A percentile compares a stretch with the other conserved stretches of the same genome.
phyloP scores from a whole-genome alignment of 2,113 vertebrate species.

The Lamprotornis superbus region DNA sequence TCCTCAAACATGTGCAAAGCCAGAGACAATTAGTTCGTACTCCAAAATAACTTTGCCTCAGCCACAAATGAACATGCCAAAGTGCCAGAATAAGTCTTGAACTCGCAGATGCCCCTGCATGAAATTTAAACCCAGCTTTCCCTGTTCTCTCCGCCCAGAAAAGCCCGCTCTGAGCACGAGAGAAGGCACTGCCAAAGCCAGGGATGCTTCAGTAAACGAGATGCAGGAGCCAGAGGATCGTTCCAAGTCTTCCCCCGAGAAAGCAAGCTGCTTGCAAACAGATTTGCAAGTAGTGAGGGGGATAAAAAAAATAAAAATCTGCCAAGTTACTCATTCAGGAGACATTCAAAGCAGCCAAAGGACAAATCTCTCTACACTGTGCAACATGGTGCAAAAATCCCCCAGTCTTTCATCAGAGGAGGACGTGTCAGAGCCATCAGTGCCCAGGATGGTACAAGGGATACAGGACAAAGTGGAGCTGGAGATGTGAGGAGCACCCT shows the following conservation, averaged over 20 bases:
- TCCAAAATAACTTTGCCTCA: not conserved
- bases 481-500: accelerated
- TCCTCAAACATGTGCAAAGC: not conserved
- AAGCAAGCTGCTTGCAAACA: constrained; percentile 66
- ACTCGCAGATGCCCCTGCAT: not conserved
- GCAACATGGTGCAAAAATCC: not conserved
- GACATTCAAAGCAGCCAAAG: not conserved
- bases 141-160: not conserved
- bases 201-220: not conserved
- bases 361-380: not conserved
- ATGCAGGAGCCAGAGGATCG: constrained; percentile 8
- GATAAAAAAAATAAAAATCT: not conserved
- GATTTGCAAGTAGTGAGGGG: constrained; percentile 32
- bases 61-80: not conserved
- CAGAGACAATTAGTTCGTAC: not conserved
- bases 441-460: accelerated
- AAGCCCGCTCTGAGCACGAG: not conserved
- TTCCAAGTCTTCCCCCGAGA: constrained; percentile 53
- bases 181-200: not conserved
- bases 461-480: accelerated
- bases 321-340: constrained; percentile 37
- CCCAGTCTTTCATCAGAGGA: not conserved
- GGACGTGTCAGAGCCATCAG: not conserved
- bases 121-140: not conserved
- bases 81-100: not conserved